Evolutionary conservation across 2,888 invertebrate genomes (phyloP).

Genomic region (Hermaeophaga mercurialis): DNA sequence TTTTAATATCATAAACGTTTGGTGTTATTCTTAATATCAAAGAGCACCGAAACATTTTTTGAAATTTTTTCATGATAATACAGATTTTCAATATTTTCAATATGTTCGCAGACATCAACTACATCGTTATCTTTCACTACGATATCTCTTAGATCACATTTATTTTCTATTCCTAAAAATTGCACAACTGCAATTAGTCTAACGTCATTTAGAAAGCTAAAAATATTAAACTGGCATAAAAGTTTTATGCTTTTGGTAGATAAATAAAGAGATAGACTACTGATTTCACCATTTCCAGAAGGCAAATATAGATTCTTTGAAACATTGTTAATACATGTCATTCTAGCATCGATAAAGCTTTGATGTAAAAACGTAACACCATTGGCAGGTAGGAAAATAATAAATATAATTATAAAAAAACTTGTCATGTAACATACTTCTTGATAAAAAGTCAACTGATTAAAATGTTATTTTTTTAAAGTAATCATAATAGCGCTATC

Average conservation of each 20-base stretch:
- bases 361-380: constrained; percentile 5
- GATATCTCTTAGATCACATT: constrained; percentile 4
- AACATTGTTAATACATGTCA: constrained; percentile 19
- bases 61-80: neutral
- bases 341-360: constrained; percentile 26
- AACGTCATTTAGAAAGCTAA: constrained; percentile 9
- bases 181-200: constrained; percentile 15
- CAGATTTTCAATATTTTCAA: neutral
- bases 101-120: constrained; percentile 1
- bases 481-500: neutral
- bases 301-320: constrained; percentile 24
- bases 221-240: constrained; percentile 13
- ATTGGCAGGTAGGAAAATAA: constrained; percentile 5
- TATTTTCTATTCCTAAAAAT: constrained; percentile 24
- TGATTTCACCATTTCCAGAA: constrained; percentile 14
- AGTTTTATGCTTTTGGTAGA: constrained; percentile 14
- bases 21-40: neutral
- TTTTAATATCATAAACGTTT: neutral
- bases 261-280: constrained; percentile 19
- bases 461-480: no score
- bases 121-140: constrained; percentile 3
- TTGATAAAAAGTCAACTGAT: no score
- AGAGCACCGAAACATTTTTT: neutral
- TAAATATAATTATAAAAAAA: constrained; percentile 11
- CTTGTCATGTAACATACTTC: constrained; percentile 7